Evolutionary conservation across 2,797 vertebrate species (phyloP).

Genomic region (Bovichtus variegatus): DNA sequence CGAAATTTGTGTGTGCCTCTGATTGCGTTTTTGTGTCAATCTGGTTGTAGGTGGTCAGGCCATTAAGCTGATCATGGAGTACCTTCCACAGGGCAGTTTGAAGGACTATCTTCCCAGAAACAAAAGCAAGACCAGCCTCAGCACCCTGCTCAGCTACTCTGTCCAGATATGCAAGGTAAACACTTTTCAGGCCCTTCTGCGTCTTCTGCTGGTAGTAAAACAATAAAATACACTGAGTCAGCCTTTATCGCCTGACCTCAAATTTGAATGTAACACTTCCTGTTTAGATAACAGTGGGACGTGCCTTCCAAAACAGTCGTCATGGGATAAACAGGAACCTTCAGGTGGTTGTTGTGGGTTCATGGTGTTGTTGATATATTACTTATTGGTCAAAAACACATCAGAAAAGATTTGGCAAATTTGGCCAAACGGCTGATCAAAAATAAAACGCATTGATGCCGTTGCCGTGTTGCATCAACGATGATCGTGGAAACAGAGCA

Average conservation of each 20-base stretch:
- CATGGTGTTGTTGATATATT: neutral
- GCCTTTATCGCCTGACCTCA: neutral
- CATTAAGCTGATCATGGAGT: slow-evolving; percentile 98
- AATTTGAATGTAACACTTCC: neutral
- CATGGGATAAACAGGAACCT: neutral
- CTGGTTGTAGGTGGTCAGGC: slow-evolving; percentile 89
- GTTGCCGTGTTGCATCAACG: neutral
- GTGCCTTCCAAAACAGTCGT: neutral
- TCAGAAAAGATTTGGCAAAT: neutral
- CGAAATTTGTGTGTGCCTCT: neutral
- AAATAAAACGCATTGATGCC: too few relatives aligned
- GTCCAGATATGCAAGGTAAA: slow-evolving; percentile 95
- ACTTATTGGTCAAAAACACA: neutral
- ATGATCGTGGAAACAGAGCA: neutral
- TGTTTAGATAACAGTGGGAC: neutral
- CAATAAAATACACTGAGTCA: too few relatives aligned
- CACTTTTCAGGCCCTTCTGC: neutral
- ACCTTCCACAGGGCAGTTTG: slow-evolving; percentile 94
- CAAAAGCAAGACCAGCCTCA: slow-evolving; percentile 89
- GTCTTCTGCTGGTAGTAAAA: too few relatives aligned
- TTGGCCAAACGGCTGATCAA: neutral
- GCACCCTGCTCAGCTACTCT: slow-evolving; percentile 91
- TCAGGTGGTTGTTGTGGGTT: neutral
- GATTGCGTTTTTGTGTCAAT: neutral
- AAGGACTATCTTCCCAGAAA: slow-evolving; percentile 96